Base-by-base conservation (phyloP, 1,140 invertebrate genomes). In the Tetraneura akinire region DNA sequence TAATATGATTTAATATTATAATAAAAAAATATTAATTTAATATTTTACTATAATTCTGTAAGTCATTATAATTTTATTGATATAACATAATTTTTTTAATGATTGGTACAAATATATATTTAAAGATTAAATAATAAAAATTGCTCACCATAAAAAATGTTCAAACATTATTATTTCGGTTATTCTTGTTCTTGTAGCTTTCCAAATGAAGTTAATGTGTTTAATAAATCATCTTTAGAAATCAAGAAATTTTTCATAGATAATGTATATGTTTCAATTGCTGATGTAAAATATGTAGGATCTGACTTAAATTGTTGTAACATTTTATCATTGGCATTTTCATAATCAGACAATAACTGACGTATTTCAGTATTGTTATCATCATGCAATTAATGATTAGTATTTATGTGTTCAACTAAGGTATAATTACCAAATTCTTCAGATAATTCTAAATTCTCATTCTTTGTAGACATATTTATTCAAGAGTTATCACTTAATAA, bases 371-470 rank as follows among this genome's bases (percentile, higher is more conserved):
- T 73, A 0, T 73, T 10, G 45, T 21, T 68, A 29, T 73, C 13
- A 73, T 73, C 18, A 55, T 14, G 3, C 14, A 55, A 32, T 32
- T 16, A n/a, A 53, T 53, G 51, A 37, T 37, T 9, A 8, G 29
- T 14, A 32, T 73, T 9, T 18, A 49, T 3, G 32, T 53, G n/a
- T 32, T 73, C 70, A 73, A 73, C 70, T 6, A 53, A 73, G n/a
- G 53, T 73, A n/a, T 53, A 73, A 53, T 73, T 55, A 53, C 53
- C 47, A 73, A 32, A 73, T 73, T 53, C 47, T 32, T 53, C 26
- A 32, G 26, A 11, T 21, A 13, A 32, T 73, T 55, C 70, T 53
- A 37, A 18, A 29, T 37, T n/a, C 13, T 73, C n/a, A 53, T 53
- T 73, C 13, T 73, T 49, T 13, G 8, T 23, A 14, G 64, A 13